Evolutionary conservation across 1,140 invertebrate genomes (phyloP).

Genomic region (Philotrypesis tridentata): DNA sequence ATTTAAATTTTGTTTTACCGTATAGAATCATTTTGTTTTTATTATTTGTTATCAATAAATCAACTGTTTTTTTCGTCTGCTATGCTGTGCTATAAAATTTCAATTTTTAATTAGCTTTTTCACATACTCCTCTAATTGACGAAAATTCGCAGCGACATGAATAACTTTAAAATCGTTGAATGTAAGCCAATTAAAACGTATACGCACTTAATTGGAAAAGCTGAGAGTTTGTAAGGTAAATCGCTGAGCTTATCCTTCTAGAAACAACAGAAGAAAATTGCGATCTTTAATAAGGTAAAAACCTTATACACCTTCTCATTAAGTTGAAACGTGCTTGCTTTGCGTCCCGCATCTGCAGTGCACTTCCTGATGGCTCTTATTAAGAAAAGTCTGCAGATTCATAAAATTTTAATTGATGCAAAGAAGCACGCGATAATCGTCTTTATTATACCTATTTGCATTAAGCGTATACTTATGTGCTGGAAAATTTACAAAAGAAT

Average conservation of each 20-base stretch:
- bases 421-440: background rate
- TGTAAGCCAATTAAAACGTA: background rate
- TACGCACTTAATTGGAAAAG: background rate
- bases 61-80: too few relatives aligned
- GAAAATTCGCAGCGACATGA: too few relatives aligned
- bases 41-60: too few relatives aligned
- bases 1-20: too few relatives aligned
- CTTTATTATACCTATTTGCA: background rate
- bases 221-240: conserved; percentile 6
- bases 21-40: too few relatives aligned
- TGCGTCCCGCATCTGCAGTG: background rate
- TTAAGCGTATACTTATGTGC: background rate
- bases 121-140: too few relatives aligned
- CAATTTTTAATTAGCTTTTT: too few relatives aligned
- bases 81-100: too few relatives aligned
- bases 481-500: too few relatives aligned
- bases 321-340: conserved; percentile 34
- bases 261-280: conserved; percentile 22
- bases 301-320: conserved; percentile 29
- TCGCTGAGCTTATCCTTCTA: conserved; percentile 8
- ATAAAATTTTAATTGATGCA: conserved; percentile 32
- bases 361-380: background rate
- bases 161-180: too few relatives aligned
- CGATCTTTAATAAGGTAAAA: conserved; percentile 38
- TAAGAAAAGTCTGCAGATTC: background rate